Conservation (phyloP, 2,888 invertebrate genomes). For the Scaptomyza polygonia region DNA sequence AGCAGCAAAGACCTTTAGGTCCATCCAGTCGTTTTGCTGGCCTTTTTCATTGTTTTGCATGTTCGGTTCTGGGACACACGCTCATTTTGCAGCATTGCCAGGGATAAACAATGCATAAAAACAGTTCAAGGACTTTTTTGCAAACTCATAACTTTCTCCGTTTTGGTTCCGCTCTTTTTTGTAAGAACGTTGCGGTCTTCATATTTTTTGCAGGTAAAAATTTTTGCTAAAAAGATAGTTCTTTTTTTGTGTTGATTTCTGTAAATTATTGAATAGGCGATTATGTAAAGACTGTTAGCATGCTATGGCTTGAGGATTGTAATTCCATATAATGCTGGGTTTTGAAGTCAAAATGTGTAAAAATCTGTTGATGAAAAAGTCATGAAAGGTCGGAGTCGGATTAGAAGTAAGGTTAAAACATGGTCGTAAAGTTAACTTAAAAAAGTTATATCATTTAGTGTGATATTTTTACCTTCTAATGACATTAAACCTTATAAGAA, state of each 20-base stretch:
- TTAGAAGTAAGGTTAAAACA: background rate
- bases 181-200: conserved; percentile 57
- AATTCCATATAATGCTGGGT: conserved; percentile 17
- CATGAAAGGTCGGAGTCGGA: background rate
- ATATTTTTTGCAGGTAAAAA: conserved; percentile 49
- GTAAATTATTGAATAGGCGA: conserved; percentile 20
- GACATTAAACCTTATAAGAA: too few species aligned
- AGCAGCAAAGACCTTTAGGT: conserved; percentile 3
- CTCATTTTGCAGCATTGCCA: conserved; percentile 58
- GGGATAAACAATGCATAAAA: conserved; percentile 66
- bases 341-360: conserved; percentile 12
- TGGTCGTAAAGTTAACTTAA: too few species aligned
- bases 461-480: too few species aligned
- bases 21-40: background rate
- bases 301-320: conserved; percentile 4
- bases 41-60: conserved; percentile 53
- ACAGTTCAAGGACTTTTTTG: conserved; percentile 70
- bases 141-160: conserved; percentile 60
- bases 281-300: conserved; percentile 28
- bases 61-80: conserved; percentile 47
- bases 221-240: conserved; percentile 24
- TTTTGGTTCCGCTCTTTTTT: conserved; percentile 35
- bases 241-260: conserved; percentile 6
- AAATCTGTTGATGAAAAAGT: conserved; percentile 8
- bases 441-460: too few species aligned